Base-by-base conservation (phyloP, 2,113 vertebrate genomes). In the Kryptolebias marmoratus region DNA sequence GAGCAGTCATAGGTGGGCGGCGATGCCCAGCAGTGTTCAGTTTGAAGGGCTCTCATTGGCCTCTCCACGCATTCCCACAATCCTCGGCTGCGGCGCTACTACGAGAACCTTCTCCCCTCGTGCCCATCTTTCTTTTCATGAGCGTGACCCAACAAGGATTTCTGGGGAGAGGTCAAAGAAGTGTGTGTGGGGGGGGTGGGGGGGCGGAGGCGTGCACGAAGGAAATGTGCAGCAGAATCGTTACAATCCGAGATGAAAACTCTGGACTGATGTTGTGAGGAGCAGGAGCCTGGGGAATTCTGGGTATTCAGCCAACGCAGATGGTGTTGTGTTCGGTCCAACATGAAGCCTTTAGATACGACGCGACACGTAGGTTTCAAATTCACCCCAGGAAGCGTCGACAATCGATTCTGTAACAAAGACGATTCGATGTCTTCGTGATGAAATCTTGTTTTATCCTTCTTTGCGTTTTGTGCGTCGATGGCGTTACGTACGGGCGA, bases 1-100 rank as follows among this genome's bases (percentile, higher is more conserved):
- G 83, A 86, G 77, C 84, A 87, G 82, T 82, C 81, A 76, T 84
- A 80, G 89, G 88, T 87, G 84, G 87, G 90, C 74, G 84, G 84
- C 11, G 68, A 83, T 89, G 85, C 90, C 90, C 82, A 27, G 87
- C 87, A 89, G 90, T 81, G 55, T 54, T 82, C 74, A 49, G 75
- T 87, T 83, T 90, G 71, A 70, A 89, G 90, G 79, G 85, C 83
- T 89, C 85, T 92, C 85, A 87, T 86, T 90, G 89, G 88, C 79
- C 91, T 85, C 88, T 91, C 80, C 69, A 88, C 13, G 8, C 11
- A 64, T 77, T 73, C 89, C 85, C 90, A 90, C 79, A 90, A 90
- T 90, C 22, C 90, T 68, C 68, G 77, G 82, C 87, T 27, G 63
- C 52, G 0, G 11, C 14, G 64, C 77, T 32, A 30, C 63, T 39